Evolutionary conservation across 2,113 vertebrate genomes (phyloP).

Genomic region (Dicentrarchus labrax): DNA sequence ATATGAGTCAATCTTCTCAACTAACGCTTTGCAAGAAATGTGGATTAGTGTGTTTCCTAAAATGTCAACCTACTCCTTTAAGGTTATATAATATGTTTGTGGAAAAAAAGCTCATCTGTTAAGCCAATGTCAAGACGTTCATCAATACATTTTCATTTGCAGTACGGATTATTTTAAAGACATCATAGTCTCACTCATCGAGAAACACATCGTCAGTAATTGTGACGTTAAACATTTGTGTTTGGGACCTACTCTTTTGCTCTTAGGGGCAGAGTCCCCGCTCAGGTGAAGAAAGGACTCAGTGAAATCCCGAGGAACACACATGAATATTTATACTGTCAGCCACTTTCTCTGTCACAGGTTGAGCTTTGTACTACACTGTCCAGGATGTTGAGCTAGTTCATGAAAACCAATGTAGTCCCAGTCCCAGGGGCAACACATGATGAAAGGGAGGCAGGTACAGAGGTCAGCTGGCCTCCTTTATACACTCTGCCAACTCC

Average conservation of each 20-base stretch:
- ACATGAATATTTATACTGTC: background rate
- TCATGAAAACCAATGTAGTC: conserved; percentile 54
- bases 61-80: background rate
- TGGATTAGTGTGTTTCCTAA: background rate
- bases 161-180: background rate
- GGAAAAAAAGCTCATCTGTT: background rate
- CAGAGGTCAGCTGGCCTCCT: conserved; percentile 66
- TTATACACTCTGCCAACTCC: conserved; percentile 75
- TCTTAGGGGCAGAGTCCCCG: background rate
- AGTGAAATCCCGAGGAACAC: background rate
- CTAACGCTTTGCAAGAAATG: background rate
- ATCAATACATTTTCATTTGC: background rate
- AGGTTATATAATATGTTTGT: background rate
- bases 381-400: conserved; percentile 15
- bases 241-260: background rate
- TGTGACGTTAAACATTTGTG: background rate
- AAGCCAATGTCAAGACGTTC: background rate
- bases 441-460: conserved; percentile 65
- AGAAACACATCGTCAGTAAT: background rate
- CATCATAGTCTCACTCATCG: too few relatives aligned
- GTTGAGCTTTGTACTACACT: background rate
- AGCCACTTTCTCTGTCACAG: background rate
- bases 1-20: background rate
- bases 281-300: background rate
- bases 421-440: conserved; percentile 45